A percentile compares a stretch with the other conserved stretches of the same genome.
Evolutionary conservation across 2,113 vertebrate species (phyloP).

Genomic region (Bujurquina vittata): DNA sequence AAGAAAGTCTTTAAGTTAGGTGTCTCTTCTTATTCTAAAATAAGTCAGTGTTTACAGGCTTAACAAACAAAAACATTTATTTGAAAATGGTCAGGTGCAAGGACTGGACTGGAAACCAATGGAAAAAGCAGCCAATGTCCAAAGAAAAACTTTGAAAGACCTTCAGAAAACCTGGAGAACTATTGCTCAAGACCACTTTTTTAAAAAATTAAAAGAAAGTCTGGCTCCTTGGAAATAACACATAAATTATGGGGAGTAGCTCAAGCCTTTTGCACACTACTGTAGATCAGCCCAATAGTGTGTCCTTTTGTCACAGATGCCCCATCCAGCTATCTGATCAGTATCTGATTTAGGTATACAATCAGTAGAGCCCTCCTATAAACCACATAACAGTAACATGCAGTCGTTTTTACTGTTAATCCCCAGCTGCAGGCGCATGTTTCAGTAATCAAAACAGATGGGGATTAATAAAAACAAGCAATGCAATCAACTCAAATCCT

Average conservation of each 20-base stretch:
- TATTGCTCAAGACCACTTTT: background rate
- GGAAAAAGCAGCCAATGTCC: background rate
- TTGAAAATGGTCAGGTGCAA: background rate
- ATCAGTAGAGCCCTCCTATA: background rate
- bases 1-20: background rate
- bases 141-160: background rate
- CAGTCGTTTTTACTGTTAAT: conserved; percentile 18
- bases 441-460: conserved; percentile 73
- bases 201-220: background rate
- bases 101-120: background rate
- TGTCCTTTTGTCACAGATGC: background rate
- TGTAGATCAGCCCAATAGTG: background rate
- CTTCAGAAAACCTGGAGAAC: background rate
- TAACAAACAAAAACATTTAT: too few relatives aligned
- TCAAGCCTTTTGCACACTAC: background rate
- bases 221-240: background rate
- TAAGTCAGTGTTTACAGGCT: background rate
- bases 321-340: background rate
- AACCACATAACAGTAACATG: background rate
- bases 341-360: background rate
- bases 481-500: conserved; percentile 66
- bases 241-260: background rate
- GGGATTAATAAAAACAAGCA: conserved; percentile 65
- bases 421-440: conserved; percentile 41
- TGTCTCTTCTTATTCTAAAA: background rate